Evolutionary conservation across 1,140 invertebrate genomes (phyloP), one percentile per base, ranked within the genome.

Genomic region (Cephus cinctus): DNA sequence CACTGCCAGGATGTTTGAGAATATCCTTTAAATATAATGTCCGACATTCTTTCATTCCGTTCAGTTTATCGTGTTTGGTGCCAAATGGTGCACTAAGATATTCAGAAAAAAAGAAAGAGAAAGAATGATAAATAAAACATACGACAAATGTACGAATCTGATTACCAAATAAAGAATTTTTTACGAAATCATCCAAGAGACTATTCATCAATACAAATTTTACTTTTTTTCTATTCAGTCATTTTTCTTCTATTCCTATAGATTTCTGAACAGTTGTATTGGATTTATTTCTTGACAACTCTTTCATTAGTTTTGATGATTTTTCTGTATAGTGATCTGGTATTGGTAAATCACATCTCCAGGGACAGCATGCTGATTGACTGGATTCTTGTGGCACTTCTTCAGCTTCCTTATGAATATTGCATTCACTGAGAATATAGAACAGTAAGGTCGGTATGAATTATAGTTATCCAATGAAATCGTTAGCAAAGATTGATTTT

Each of bases 121-220:
- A 50, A 22, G 46, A 30, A 8, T 50, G 30, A 62, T 61, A 46
- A 44, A 47, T 50, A 50, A 53, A 49, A 56, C 22, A 47, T 44
- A 27, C 50, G 39, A 59, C 46, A 52, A 63, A 57, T 67, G 64
- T 68, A 65, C 57, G 58, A 68, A 56, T 56, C 52, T 57, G 56
- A 65, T 53, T 62, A 61, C 42, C 40, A 54, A 69, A 69, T 65
- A 71, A 62, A 68, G 48, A 69, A 63, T 66, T 71, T 71, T 69
- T 61, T 64, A 68, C 47, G 34, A 63, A 63, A 55, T 27, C n/a
- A n/a, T n/a, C n/a, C n/a, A n/a, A n/a, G n/a, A n/a, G n/a, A n/a
- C n/a, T n/a, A n/a, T n/a, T n/a, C n/a, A n/a, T n/a, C n/a, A n/a
- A n/a, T n/a, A n/a, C n/a, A n/a, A n/a, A n/a, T n/a, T n/a, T n/a